Evolutionary conservation across 2,797 vertebrate genomes (phyloP), one percentile per base, ranked within the genome.

Genomic region (Euphonia xanthogaster): DNA sequence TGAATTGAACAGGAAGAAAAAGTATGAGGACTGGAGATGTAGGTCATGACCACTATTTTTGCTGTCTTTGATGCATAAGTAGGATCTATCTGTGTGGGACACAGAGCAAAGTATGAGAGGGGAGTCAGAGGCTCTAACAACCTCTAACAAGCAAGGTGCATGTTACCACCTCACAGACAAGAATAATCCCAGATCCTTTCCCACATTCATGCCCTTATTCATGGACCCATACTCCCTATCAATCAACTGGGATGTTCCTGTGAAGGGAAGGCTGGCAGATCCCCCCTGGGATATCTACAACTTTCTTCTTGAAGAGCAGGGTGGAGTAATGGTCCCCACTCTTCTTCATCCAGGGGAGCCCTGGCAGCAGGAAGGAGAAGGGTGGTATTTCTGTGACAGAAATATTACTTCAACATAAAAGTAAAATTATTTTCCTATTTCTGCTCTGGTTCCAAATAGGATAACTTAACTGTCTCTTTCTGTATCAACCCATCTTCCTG

Each of bases 1-100:
- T 0, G 0, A 70, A 44, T 7, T 51, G 3, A 39, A 20, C 6
- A 24, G 31, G n/a, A 33, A 75, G 47, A 76, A 85, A 30, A 35
- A 54, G 30, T 12, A 7, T 13, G 25, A 75, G 23, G 22, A 23
- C 44, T 60, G 45, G 45, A 75, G 28, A 65, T 45, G 50, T 53
- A 67, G 53, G 40, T 86, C 51, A 55, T 51, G 3, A 28, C 28
- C 37, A 22, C 30, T 51, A 3, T 44, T 88, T 82, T 47, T 88
- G 9, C 45, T 65, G n/a, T 42, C 22, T 79, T 81, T 42, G n/a
- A 39, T 7, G 3, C 23, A 7, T 37, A 35, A 54, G 35, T 28
- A 54, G 13, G 22, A 40, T 83, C 19, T 75, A 40, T 83, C 19
- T 75, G 33, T 86, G 23, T 72, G 24, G 10, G 39, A 74, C 47